Evolutionary conservation across 2,113 vertebrate species (phyloP), one percentile per base, ranked within the genome.

Genomic region (Bos taurus): DNA sequence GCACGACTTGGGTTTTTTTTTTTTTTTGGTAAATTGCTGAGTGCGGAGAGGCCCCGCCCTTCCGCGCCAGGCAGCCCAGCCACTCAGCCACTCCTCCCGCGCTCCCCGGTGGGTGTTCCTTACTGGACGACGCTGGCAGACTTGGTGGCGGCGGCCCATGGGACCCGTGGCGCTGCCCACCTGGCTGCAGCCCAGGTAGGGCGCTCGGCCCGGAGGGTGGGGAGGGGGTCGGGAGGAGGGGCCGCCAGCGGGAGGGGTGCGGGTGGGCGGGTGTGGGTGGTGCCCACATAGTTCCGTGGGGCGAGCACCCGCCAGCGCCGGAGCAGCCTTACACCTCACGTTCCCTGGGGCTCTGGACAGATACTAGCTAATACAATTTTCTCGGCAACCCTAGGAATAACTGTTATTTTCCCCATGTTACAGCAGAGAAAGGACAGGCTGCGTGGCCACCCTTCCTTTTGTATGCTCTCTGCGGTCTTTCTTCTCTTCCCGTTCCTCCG

Each of bases 171-270:
- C 59, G 57, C 87, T 92, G 94, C 92, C 92, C 25, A 17, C 87
- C 95, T 96, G 97, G 97, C 95, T 96, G 97, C 98, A 96, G 96
- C 90, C 97, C 94, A 97, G 98, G 97, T 98, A 98, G 97, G 98
- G 88, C 92, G 50, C 86, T 17, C 1, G 26, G 28, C 43, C 0
- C 7, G 36, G 33, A 12, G 52, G 54, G 50, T 2, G 84, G 77
- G 59, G 7, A 30, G 33, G 52, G 74, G 64, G 15, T 14, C 0
- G 5, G n/a, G 52, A 25, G 48, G 56, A 23, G 25, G 40, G 84
- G 59, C 23, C 13, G 3, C 3, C 2, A 28, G 30, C 33, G 6
- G 2, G 17, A 6, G 6, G 48, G 48, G 64, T 2, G 71, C 10
- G 87, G 56, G 10, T 13, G 10, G 12, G 13, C 19, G 28, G 64